phyloP scores from a whole-genome alignment of 2,797 vertebrate genomes.

The Phaenicophaeus curvirostris region DNA sequence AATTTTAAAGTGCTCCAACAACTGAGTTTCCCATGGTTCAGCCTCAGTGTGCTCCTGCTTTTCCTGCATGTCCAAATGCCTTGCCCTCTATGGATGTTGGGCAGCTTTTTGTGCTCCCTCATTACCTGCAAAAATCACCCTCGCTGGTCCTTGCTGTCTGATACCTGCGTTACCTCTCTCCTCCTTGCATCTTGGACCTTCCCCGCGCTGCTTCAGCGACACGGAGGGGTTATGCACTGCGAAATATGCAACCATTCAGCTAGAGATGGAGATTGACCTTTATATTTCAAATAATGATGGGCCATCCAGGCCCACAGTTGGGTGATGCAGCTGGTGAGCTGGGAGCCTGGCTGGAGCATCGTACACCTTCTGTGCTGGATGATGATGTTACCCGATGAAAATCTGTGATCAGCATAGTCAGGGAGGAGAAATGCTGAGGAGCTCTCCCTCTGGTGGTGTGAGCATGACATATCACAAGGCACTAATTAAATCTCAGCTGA shows the following conservation, averaged over 20 bases:
- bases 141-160: neutral
- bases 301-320: neutral
- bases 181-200: neutral
- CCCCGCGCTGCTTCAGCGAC: rapidly evolving
- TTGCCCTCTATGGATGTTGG: rapidly evolving
- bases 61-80: rapidly evolving
- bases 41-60: rapidly evolving
- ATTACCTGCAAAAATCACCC: neutral
- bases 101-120: neutral
- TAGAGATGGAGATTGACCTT: neutral
- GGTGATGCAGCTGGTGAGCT: rapidly evolving
- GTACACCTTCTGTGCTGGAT: rapidly evolving
- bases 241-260: neutral
- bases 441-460: slow-evolving; percentile 30
- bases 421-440: rapidly evolving
- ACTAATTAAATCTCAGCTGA: rapidly evolving
- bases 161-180: neutral
- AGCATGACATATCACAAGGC: rapidly evolving
- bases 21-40: neutral
- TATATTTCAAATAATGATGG: neutral
- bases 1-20: rapidly evolving
- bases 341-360: neutral
- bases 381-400: rapidly evolving
- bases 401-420: rapidly evolving
- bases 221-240: neutral